Evolutionary conservation across 1,140 invertebrate species (phyloP).

Genomic region (Drosophila mayri): DNA sequence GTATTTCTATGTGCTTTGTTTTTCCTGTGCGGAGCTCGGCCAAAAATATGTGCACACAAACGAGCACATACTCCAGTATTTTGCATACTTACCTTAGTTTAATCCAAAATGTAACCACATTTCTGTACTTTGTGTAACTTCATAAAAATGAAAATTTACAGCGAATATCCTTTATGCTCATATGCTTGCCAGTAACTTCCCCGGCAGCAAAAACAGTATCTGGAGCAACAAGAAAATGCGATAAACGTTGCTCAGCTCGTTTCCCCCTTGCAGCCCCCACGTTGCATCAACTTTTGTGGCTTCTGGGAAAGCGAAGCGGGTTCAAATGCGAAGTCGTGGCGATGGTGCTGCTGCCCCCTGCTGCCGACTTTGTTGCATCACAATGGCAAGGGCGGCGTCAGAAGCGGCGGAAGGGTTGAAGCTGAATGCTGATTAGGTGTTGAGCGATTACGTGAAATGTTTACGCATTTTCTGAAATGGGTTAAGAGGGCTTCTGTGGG

Average conservation of each 20-base stretch:
- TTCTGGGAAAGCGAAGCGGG: conserved; percentile 14
- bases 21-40: conserved; percentile 19
- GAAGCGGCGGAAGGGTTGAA: conserved; percentile 36
- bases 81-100: conserved; percentile 67
- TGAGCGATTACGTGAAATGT: conserved; percentile 77
- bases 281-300: conserved; percentile 74
- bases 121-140: conserved; percentile 77
- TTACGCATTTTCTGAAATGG: conserved; percentile 70
- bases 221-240: conserved; percentile 59
- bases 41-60: conserved; percentile 37
- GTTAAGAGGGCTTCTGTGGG: conserved; percentile 27
- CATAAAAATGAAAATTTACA: conserved; percentile 82
- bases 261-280: conserved; percentile 24
- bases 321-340: conserved; percentile 9
- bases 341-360: background rate
- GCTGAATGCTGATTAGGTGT: conserved; percentile 75
- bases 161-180: conserved; percentile 77
- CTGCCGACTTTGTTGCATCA: conserved; percentile 57
- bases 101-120: conserved; percentile 81
- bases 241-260: conserved; percentile 64
- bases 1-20: conserved; percentile 13
- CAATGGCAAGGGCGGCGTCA: conserved; percentile 35
- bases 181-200: conserved; percentile 58
- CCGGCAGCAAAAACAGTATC: conserved; percentile 11
- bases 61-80: conserved; percentile 33